A percentile compares a stretch with the other conserved stretches of the same genome.
Evolutionary conservation across 2,888 invertebrate genomes (phyloP).

Genomic region (Agelastica alni): DNA sequence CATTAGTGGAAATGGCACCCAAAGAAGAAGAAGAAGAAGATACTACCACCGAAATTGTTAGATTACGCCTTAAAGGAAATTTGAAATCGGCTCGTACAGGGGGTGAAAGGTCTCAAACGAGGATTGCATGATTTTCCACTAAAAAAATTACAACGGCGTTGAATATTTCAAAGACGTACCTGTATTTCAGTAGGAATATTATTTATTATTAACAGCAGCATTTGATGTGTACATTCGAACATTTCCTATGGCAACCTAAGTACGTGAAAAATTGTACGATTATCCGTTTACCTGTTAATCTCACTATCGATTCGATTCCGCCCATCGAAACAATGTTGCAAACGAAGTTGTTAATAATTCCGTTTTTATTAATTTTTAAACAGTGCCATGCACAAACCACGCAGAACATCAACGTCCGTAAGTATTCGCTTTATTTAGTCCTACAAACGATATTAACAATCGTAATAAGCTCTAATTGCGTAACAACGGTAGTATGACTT

Average conservation of each 20-base stretch:
- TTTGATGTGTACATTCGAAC: constrained; percentile 23
- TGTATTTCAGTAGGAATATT: not conserved
- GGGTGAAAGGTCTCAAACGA: too few relatives aligned
- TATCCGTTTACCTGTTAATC: constrained; percentile 15
- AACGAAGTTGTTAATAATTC: constrained; percentile 1
- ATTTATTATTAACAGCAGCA: not conserved
- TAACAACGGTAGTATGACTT: too few relatives aligned
- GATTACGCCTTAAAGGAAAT: too few relatives aligned
- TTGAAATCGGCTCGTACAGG: too few relatives aligned
- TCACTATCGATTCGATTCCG: constrained; percentile 10
- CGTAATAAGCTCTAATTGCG: too few relatives aligned
- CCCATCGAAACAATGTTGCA: not conserved
- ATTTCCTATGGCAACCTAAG: constrained; percentile 20
- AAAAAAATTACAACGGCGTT: too few relatives aligned
- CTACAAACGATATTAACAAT: too few relatives aligned
- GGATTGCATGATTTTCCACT: too few relatives aligned
- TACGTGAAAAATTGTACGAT: constrained; percentile 5
- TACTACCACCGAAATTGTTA: too few relatives aligned
- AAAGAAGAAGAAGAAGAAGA: too few relatives aligned
- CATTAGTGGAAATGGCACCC: too few relatives aligned
- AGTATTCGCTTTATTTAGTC: constrained; percentile 60
- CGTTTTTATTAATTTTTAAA: not conserved
- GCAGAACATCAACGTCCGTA: constrained; percentile 74
- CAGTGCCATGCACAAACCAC: constrained; percentile 61
- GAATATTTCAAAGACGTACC: too few relatives aligned